Evolutionary conservation across 1,140 invertebrate species (phyloP).

Genomic region (Chrysoperla carnea): DNA sequence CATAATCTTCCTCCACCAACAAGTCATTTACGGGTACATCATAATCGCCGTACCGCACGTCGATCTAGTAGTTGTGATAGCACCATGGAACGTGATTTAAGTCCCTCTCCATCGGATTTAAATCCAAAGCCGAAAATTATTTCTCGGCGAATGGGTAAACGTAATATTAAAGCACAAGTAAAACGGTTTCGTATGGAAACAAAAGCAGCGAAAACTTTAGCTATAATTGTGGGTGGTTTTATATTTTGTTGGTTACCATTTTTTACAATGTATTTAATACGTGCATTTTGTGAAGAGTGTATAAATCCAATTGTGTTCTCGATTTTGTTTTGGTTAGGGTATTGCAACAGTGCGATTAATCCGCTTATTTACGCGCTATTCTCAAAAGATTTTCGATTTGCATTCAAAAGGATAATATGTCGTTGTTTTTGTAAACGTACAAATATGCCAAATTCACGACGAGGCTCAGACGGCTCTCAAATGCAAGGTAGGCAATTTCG

Average conservation of each 20-base stretch:
- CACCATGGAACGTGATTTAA: slow-evolving; percentile 17
- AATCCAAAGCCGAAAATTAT: slow-evolving; percentile 44
- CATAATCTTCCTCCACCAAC: neutral
- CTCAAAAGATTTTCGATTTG: slow-evolving; percentile 80
- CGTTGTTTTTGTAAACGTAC: slow-evolving; percentile 46
- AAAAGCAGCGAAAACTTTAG: slow-evolving; percentile 85
- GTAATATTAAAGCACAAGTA: slow-evolving; percentile 72
- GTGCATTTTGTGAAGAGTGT: slow-evolving; percentile 65
- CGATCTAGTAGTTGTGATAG: slow-evolving; percentile 20
- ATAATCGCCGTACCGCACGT: slow-evolving; percentile 6
- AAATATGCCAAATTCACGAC: slow-evolving; percentile 22
- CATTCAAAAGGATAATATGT: slow-evolving; percentile 83
- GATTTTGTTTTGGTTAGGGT: slow-evolving; percentile 91
- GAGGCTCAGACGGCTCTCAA: slow-evolving; percentile 48
- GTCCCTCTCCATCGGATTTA: slow-evolving; percentile 25
- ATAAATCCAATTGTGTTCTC: slow-evolving; percentile 70
- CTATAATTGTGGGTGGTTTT: slow-evolving; percentile 86
- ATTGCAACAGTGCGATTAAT: slow-evolving; percentile 90
- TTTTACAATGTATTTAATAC: slow-evolving; percentile 80
- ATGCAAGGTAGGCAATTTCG: slow-evolving; percentile 25
- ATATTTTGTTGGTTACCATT: slow-evolving; percentile 89
- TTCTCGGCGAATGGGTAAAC: slow-evolving; percentile 54
- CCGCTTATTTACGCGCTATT: slow-evolving; percentile 85
- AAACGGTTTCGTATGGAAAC: slow-evolving; percentile 79
- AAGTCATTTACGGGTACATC: neutral